Percentiles rank a stretch among this genome's conserved stretches.
These are phyloP conservation scores for Melanotaenia pygmaea DNA, from an alignment of 2,797 vertebrate genomes.

Conservation along the genomic window DNA sequence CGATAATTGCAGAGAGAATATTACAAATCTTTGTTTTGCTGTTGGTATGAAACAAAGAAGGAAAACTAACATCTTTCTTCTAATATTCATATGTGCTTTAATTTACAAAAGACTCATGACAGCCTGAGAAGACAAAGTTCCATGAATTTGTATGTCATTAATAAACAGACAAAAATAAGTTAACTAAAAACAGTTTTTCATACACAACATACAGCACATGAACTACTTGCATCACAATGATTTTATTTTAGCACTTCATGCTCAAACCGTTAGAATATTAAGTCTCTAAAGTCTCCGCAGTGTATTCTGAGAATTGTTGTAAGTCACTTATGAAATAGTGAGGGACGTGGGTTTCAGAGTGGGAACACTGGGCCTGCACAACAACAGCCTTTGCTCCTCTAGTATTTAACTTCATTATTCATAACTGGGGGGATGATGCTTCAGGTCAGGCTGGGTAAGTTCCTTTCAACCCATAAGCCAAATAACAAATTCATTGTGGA, in stretches of 20 bases:
- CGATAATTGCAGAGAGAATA: constrained; percentile 12
- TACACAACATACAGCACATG: constrained; percentile 19
- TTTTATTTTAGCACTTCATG: constrained; percentile 45
- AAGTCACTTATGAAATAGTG: constrained; percentile 43
- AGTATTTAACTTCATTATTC: constrained; percentile 47
- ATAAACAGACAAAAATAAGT: background rate
- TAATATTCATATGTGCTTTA: background rate
- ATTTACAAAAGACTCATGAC: background rate
- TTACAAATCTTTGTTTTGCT: background rate
- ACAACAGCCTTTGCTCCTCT: background rate
- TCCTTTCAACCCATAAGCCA: constrained; percentile 4
- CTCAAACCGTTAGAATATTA: constrained; percentile 60
- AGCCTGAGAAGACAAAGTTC: background rate
- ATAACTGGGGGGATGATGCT: constrained; percentile 22
- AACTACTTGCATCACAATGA: constrained; percentile 45
- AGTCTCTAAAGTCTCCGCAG: constrained; percentile 28
- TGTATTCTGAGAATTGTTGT: constrained; percentile 39
- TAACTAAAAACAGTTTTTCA: constrained; percentile 9
- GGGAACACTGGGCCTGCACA: background rate
- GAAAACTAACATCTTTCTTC: background rate
- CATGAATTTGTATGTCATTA: no score
- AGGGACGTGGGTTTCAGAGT: constrained; percentile 32
- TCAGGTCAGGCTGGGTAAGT: constrained; percentile 21
- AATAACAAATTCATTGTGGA: constrained; percentile 18
- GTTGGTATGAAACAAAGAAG: background rate